These are phyloP conservation scores for Delichon dasypus DNA, from an alignment of 2,797 vertebrate species.

Conservation along the genomic window DNA sequence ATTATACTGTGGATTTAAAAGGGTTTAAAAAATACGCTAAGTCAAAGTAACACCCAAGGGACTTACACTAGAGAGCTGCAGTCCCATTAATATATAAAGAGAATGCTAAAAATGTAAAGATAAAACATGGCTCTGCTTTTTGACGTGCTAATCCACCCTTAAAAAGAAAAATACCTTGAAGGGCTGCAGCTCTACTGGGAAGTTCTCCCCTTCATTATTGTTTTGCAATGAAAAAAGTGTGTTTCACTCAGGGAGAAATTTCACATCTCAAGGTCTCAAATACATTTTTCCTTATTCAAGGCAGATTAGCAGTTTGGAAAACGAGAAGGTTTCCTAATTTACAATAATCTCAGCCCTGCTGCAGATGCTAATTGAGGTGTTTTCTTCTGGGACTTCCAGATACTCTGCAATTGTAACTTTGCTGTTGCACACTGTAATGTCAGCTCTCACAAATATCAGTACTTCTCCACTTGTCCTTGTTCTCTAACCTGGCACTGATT, in stretches of 20 bases:
- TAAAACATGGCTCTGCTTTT: not conserved
- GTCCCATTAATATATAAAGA: not conserved
- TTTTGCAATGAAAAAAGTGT: not conserved
- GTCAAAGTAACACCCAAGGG: not conserved
- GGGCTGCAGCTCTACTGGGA: not conserved
- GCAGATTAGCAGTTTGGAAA: not conserved
- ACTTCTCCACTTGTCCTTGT: not conserved
- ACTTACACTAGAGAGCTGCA: not conserved
- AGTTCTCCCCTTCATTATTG: not conserved
- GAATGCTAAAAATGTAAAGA: slow-evolving; percentile 3
- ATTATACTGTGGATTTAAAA: not conserved
- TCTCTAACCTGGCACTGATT: not conserved
- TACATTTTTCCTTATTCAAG: not conserved
- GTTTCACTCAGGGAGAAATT: not conserved
- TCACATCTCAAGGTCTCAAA: not conserved
- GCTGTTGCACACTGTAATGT: not conserved
- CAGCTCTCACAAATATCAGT: not conserved
- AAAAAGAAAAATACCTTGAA: slow-evolving; percentile 10
- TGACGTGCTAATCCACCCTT: not conserved
- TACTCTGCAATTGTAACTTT: not conserved
- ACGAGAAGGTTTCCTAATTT: not conserved
- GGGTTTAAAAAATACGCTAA: not conserved
- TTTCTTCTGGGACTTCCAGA: not conserved
- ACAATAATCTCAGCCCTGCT: not conserved
- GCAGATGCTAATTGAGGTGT: not conserved